phyloP scores from a whole-genome alignment of 2,888 invertebrate species.

The Noctua pronuba region DNA sequence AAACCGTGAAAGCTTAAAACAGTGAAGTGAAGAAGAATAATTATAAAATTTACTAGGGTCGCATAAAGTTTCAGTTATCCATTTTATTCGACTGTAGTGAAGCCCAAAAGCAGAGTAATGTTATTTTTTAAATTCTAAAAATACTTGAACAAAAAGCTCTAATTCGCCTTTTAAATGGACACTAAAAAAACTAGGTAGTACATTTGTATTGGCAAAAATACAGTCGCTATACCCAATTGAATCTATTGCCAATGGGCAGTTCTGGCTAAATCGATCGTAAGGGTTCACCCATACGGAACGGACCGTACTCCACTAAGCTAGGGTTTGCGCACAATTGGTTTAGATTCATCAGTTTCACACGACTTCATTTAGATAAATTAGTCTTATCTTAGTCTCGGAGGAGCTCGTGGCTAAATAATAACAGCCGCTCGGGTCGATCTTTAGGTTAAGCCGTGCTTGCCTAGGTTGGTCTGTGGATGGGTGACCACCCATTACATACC shows the following conservation, averaged over 20 bases:
- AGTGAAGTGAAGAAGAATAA: too few relatives aligned
- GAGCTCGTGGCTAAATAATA: too few relatives aligned
- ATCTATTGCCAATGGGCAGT: constrained; percentile 33
- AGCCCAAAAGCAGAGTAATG: too few relatives aligned
- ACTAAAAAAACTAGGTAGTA: constrained; percentile 4
- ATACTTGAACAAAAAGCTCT: not conserved
- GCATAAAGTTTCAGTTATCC: too few relatives aligned
- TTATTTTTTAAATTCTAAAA: not conserved
- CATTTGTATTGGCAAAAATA: constrained; percentile 42
- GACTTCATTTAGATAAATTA: constrained; percentile 32
- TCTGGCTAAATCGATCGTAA: constrained; percentile 58
- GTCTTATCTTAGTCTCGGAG: not conserved
- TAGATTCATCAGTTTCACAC: constrained; percentile 35
- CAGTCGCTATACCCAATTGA: constrained; percentile 38
- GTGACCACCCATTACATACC: too few relatives aligned
- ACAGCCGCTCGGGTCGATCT: too few relatives aligned
- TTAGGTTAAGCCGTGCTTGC: too few relatives aligned
- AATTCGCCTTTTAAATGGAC: not conserved
- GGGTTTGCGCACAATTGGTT: constrained; percentile 24
- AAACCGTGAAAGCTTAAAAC: too few relatives aligned
- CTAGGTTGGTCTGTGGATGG: too few relatives aligned
- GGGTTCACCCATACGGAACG: constrained; percentile 48
- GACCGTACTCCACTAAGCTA: constrained; percentile 49
- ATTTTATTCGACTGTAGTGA: too few relatives aligned
- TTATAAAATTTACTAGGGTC: too few relatives aligned